These are phyloP conservation scores for Vollenhovia emeryi DNA, from an alignment of 1,140 invertebrate genomes.

Conservation along the genomic window DNA sequence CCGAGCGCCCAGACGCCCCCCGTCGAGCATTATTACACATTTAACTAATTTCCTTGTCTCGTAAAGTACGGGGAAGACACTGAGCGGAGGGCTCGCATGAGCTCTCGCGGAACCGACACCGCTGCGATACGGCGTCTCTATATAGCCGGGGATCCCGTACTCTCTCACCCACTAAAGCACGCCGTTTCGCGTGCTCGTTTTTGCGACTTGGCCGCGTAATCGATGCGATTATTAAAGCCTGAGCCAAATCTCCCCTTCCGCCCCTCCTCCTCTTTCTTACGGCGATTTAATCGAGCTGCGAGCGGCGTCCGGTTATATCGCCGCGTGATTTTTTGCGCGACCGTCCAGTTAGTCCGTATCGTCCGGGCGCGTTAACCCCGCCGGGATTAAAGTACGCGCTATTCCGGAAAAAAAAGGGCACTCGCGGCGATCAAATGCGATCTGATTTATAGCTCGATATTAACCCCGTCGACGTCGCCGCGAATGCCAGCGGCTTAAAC, in stretches of 20 bases:
- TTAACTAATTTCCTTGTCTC: constrained; percentile 83
- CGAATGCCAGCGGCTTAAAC: constrained; percentile 11
- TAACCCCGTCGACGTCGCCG: constrained; percentile 1
- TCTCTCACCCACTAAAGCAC: constrained; percentile 65
- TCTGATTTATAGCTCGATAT: constrained; percentile 34
- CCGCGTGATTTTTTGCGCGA: constrained; percentile 43
- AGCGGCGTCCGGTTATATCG: constrained; percentile 3
- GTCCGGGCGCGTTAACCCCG: constrained; percentile 21
- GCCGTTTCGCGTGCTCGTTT: constrained; percentile 36
- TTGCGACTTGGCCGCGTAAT: constrained; percentile 40
- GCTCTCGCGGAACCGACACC: constrained; percentile 60
- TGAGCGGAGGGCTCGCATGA: constrained; percentile 23
- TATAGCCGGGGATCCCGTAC: neutral
- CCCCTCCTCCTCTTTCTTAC: neutral
- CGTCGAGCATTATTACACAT: constrained; percentile 81
- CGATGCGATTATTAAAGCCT: constrained; percentile 47
- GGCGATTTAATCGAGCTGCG: constrained; percentile 48
- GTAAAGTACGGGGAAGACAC: constrained; percentile 78
- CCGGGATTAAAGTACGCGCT: constrained; percentile 25
- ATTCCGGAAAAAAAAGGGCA: neutral
- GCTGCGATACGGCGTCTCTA: constrained; percentile 60
- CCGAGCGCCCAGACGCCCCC: constrained; percentile 58
- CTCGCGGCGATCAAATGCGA: neutral
- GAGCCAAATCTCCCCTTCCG: constrained; percentile 25
- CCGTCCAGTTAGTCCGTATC: constrained; percentile 23